Conservation (phyloP, 2,888 invertebrate species). For the Limnephilus auricula region DNA sequence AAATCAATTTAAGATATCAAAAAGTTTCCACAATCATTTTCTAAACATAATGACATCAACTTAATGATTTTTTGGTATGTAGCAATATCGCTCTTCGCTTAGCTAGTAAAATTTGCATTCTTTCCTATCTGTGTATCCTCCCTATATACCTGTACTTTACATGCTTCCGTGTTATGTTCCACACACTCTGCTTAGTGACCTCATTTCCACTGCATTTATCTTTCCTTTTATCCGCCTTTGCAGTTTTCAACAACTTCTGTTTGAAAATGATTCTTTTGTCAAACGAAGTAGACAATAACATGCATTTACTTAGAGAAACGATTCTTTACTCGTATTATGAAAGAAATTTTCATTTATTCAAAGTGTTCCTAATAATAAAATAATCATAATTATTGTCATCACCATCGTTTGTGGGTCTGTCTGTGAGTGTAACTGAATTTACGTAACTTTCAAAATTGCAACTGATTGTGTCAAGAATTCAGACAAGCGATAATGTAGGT, state of each 20-base stretch:
- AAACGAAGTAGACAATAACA: neutral
- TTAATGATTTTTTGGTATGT: neutral
- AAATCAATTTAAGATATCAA: neutral
- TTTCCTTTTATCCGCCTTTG: neutral
- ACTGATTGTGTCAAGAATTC: too few species aligned
- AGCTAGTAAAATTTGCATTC: neutral
- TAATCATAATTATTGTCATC: too few species aligned
- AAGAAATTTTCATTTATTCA: neutral
- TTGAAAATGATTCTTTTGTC: neutral
- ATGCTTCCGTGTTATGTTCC: neutral
- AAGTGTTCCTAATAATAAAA: neutral
- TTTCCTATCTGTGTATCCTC: neutral
- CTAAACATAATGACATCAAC: neutral
- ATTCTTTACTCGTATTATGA: neutral
- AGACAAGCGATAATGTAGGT: too few species aligned
- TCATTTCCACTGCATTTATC: neutral
- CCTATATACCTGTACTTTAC: neutral
- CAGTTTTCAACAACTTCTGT: neutral
- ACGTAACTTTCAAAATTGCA: too few species aligned
- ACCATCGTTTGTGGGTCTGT: too few species aligned
- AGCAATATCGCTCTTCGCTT: neutral
- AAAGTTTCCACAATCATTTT: neutral
- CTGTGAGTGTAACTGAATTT: too few species aligned
- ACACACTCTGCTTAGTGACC: neutral
- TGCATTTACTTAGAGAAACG: neutral